phyloP scores from a whole-genome alignment of 92 coral and sea anemone species.

The Porites cylindrica region DNA sequence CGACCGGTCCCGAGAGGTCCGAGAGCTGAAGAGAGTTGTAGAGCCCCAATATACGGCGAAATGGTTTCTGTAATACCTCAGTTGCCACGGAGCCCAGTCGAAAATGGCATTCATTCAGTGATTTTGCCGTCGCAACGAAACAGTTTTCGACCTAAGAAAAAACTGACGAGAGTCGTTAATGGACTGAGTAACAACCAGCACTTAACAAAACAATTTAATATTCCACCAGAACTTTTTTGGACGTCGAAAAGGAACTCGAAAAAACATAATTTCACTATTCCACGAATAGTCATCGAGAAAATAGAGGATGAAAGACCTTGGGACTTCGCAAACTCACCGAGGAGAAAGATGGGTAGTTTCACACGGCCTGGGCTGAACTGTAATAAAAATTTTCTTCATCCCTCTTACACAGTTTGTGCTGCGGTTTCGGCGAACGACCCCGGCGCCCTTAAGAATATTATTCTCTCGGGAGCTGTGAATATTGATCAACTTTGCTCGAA shows the following conservation, averaged over 20 bases:
- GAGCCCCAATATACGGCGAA: neutral
- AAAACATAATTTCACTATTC: slow-evolving; percentile 25
- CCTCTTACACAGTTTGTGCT: slow-evolving; percentile 78
- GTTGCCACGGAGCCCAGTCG: slow-evolving; percentile 20
- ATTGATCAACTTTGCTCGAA: slow-evolving; percentile 80
- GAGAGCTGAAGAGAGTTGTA: neutral
- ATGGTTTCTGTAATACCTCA: slow-evolving; percentile 47
- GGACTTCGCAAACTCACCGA: neutral
- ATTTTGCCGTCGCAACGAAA: slow-evolving; percentile 27
- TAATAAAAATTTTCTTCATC: slow-evolving; percentile 73
- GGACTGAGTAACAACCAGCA: slow-evolving; percentile 30
- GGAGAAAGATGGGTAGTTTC: neutral
- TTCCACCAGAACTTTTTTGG: slow-evolving; percentile 30
- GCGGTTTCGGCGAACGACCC: slow-evolving; percentile 89
- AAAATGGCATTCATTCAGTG: slow-evolving; percentile 27
- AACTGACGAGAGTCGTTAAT: slow-evolving; percentile 65
- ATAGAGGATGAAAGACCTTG: slow-evolving; percentile 29
- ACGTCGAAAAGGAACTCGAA: slow-evolving; percentile 32
- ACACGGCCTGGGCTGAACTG: slow-evolving; percentile 37
- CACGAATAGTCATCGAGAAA: slow-evolving; percentile 30
- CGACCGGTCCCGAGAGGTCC: neutral
- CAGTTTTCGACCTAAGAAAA: slow-evolving; percentile 79
- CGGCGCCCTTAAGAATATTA: slow-evolving; percentile 74
- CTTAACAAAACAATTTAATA: slow-evolving; percentile 19
- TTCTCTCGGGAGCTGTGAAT: slow-evolving; percentile 87